A percentile compares a stretch with the other conserved stretches of the same genome.
Conservation (phyloP, 2,797 vertebrate genomes). For the Paguma larvata region DNA sequence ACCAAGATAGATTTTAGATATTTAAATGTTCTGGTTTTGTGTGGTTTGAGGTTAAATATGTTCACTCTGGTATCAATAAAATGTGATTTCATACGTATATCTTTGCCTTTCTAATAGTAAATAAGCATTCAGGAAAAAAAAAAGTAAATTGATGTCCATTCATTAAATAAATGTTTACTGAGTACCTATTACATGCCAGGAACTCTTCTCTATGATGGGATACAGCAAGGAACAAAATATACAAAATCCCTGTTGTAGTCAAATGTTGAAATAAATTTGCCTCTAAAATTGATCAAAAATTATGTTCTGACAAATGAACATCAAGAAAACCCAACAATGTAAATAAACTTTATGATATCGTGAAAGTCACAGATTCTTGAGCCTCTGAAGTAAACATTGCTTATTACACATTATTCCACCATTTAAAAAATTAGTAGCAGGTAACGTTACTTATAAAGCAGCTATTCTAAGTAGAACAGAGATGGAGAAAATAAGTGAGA, state of each 20-base stretch:
- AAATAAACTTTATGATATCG: background rate
- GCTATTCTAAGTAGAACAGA: background rate
- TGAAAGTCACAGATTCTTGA: constrained; percentile 9
- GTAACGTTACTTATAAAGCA: background rate
- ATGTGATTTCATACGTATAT: background rate
- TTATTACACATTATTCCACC: background rate
- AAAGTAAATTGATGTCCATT: background rate
- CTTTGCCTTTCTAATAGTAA: constrained; percentile 15
- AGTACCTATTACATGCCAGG: background rate
- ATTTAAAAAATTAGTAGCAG: background rate
- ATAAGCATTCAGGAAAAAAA: constrained; percentile 38
- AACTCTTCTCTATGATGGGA: background rate
- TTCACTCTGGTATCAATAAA: constrained; percentile 41
- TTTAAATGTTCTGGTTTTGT: constrained; percentile 45
- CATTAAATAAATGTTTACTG: constrained; percentile 36
- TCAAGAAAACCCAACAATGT: background rate
- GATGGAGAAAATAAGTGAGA: background rate
- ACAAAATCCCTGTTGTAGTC: background rate
- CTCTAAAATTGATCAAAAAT: background rate
- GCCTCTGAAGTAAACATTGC: constrained; percentile 13
- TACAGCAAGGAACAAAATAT: constrained; percentile 42
- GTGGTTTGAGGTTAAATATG: constrained; percentile 53
- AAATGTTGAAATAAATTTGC: constrained; percentile 50
- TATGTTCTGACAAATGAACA: background rate
- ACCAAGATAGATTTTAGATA: constrained; percentile 32